A percentile compares a stretch with the other conserved stretches of the same genome.
Evolutionary conservation across 1,140 invertebrate genomes (phyloP).

Genomic region (Zaprionus davidi): DNA sequence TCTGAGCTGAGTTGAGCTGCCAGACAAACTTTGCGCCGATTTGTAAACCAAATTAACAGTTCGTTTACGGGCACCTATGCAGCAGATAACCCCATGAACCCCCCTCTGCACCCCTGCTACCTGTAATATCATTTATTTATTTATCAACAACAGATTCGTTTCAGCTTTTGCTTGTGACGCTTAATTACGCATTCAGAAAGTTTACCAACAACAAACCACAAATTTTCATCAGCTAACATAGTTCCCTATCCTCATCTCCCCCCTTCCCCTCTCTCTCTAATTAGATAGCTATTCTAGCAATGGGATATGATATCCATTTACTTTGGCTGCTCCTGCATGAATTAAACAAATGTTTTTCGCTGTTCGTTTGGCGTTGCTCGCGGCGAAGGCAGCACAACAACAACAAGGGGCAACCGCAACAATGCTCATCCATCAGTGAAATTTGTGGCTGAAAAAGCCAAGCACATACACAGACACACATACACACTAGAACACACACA

Average conservation of each 20-base stretch:
- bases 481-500: neutral
- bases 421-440: slow-evolving; percentile 6
- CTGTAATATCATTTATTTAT: slow-evolving; percentile 1
- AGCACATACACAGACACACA: neutral
- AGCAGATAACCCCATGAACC: neutral
- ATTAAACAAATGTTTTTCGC: slow-evolving; percentile 45
- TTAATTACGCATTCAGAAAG: slow-evolving; percentile 15
- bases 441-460: slow-evolving; percentile 1
- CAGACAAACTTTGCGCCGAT: neutral
- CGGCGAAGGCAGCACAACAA: slow-evolving; percentile 1
- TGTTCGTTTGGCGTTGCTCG: slow-evolving; percentile 7
- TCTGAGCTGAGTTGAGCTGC: neutral
- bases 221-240: slow-evolving; percentile 2
- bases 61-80: neutral
- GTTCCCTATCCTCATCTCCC: neutral
- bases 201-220: slow-evolving; percentile 17
- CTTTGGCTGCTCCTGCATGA: slow-evolving; percentile 32
- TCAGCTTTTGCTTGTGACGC: neutral
- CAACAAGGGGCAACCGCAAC: slow-evolving; percentile 6
- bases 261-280: neutral
- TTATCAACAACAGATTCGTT: slow-evolving; percentile 1
- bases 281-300: slow-evolving; percentile 9
- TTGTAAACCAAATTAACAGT: slow-evolving; percentile 4
- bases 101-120: neutral
- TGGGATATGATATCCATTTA: slow-evolving; percentile 14